Evolutionary conservation across 2,113 vertebrate species (phyloP), one percentile per base, ranked within the genome.

Genomic region (Sturnus vulgaris): DNA sequence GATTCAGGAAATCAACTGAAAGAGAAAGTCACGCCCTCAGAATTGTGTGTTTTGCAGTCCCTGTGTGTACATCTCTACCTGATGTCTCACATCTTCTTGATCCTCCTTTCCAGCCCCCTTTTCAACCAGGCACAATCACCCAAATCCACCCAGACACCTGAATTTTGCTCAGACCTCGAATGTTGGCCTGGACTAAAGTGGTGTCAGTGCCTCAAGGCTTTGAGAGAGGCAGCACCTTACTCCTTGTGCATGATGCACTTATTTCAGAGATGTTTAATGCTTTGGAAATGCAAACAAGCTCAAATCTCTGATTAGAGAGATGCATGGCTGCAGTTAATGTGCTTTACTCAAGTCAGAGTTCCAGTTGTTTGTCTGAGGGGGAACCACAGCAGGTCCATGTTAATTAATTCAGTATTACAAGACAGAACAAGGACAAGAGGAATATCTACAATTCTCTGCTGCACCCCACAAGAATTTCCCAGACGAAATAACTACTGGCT

Each of bases 301-400:
- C 50, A 10, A 6, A 28, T 28, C 50, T 52, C 50, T 28, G 63
- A 31, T 78, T 39, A 66, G 50, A 39, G 57, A 57, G 40, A 27
- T 64, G 28, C 23, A 1, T 28, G 11, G 27, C 55, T 90, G 25
- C 21, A 80, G 42, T 14, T 71, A 53, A 59, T 20, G 47, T 25
- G 60, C 37, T 77, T 86, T 66, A 37, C 50, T 49, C 47, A 59
- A 85, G 52, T 11, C 82, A 52, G 65, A 55, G 22, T 56, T 86
- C 60, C 57, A 64, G 40, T 39, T 87, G 42, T 86, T 90, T 91
- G 69, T 76, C 82, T 91, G 90, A 93, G 52, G n/a, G 35, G 50
- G 44, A 90, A 52, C 79, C 1, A 1, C 37, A 70, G 71, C 72
- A 90, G 52, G n/a, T 57, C 63, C 33, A 4, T 55, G 64, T 78